phyloP scores from a whole-genome alignment of 2,797 vertebrate genomes.

The Lepus townsendii region DNA sequence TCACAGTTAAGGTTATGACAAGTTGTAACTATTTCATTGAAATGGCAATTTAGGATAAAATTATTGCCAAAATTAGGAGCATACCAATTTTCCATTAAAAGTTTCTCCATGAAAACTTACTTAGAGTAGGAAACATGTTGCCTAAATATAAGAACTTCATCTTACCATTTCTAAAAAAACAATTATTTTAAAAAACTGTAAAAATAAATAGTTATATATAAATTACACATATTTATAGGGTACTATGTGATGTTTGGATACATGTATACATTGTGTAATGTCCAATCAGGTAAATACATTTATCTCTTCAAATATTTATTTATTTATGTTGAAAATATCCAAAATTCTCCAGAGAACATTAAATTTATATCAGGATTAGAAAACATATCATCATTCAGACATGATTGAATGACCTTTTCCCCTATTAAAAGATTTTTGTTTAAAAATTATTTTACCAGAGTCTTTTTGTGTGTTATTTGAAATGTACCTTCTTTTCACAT shows the following conservation, averaged over 20 bases:
- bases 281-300: no score
- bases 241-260: no score
- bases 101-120: constrained; percentile 1
- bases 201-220: no score
- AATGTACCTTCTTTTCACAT: background rate
- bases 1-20: background rate
- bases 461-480: background rate
- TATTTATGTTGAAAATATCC: no score
- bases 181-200: no score
- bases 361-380: constrained; percentile 18
- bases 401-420: background rate
- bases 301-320: no score
- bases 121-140: background rate
- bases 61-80: background rate
- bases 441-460: background rate
- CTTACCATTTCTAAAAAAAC: background rate
- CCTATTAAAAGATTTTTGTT: constrained; percentile 18
- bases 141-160: background rate
- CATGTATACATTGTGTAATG: no score
- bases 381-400: background rate
- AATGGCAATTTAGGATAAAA: background rate
- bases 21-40: constrained; percentile 38
- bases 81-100: background rate
- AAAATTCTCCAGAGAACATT: background rate
- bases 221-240: no score